A percentile compares a stretch with the other conserved stretches of the same genome.
Conservation (phyloP, 2,888 invertebrate species). For the Drosophila falleni region DNA sequence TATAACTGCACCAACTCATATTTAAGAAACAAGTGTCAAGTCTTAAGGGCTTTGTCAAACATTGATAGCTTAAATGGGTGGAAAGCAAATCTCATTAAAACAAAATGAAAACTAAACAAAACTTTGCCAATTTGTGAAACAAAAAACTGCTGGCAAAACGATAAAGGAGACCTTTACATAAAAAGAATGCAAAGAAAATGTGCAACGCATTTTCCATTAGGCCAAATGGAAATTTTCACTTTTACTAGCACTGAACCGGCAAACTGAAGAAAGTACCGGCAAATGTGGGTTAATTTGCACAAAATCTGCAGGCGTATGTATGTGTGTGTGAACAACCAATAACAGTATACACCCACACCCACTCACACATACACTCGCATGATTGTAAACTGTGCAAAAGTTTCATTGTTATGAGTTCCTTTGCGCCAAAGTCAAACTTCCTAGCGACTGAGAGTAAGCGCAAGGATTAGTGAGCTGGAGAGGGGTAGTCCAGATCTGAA, state of each 20-base stretch:
- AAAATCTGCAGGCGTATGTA: slow-evolving; percentile 60
- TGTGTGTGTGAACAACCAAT: slow-evolving; percentile 17
- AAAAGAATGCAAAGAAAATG: slow-evolving; percentile 48
- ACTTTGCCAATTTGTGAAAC: slow-evolving; percentile 37
- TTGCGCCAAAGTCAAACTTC: slow-evolving; percentile 62
- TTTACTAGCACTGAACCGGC: slow-evolving; percentile 15
- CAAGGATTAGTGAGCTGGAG: neutral
- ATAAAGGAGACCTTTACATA: slow-evolving; percentile 16
- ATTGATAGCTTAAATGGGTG: slow-evolving; percentile 26
- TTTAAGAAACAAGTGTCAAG: neutral
- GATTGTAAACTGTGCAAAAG: slow-evolving; percentile 49
- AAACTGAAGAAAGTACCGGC: slow-evolving; percentile 46
- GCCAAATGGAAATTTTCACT: slow-evolving; percentile 48
- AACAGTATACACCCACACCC: slow-evolving; percentile 15
- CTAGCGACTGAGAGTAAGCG: slow-evolving; percentile 16
- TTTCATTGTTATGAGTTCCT: slow-evolving; percentile 73
- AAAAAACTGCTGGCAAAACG: slow-evolving; percentile 23
- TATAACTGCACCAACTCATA: neutral
- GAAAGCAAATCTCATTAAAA: slow-evolving; percentile 36
- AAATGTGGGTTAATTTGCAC: slow-evolving; percentile 78
- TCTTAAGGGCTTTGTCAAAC: neutral
- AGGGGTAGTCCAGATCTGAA: too few species aligned
- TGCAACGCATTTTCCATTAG: slow-evolving; percentile 55
- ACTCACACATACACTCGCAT: slow-evolving; percentile 10
- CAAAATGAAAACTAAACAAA: slow-evolving; percentile 54